Evolutionary conservation across 2,888 invertebrate genomes (phyloP), one percentile per base, ranked within the genome.

Genomic region (Ypsolopha sequella): DNA sequence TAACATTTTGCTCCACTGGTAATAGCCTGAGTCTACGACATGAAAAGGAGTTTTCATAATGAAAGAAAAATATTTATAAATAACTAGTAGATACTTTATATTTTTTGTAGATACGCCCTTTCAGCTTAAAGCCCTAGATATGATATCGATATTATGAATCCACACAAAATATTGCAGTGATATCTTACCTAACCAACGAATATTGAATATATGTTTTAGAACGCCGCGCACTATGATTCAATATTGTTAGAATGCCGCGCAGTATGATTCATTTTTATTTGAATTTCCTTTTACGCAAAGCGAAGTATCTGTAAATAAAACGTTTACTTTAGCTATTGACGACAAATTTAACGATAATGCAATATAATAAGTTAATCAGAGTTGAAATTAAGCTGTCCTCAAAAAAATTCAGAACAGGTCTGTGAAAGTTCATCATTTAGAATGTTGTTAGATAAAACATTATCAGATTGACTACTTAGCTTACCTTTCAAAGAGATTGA

Each of bases 331-430:
- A 24, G 24, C 24, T 24, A 24, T 24, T 24, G 24, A 24, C 24
- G 39, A 39, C 6, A n/a, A 3, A 6, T n/a, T 39, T n/a, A 39
- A n/a, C n/a, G 2, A 39, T 39, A 39, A 3, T 39, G 9, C 6
- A 9, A 3, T 9, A 9, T 3, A 39, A 39, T n/a, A 2, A n/a
- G 11, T 36, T 36, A n/a, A 13, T 38, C 39, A 48, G 47, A 52
- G 39, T 41, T 45, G 33, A 11, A 51, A 47, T 41, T 48, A 38
- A 51, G 10, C 35, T 56, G 36, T 56, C 57, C 56, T 54, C 56
- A 55, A 53, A 44, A 7, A 44, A 33, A 41, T 13, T 54, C 56
- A 56, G 57, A 60, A 56, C 58, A 59, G 58, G 58, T 57, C 60
- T 59, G 56, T 58, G 56, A 53, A 44, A 36, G 46, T 24, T 54